phyloP scores from a whole-genome alignment of 2,888 invertebrate genomes.

The Heteromyza rotundicornis region DNA sequence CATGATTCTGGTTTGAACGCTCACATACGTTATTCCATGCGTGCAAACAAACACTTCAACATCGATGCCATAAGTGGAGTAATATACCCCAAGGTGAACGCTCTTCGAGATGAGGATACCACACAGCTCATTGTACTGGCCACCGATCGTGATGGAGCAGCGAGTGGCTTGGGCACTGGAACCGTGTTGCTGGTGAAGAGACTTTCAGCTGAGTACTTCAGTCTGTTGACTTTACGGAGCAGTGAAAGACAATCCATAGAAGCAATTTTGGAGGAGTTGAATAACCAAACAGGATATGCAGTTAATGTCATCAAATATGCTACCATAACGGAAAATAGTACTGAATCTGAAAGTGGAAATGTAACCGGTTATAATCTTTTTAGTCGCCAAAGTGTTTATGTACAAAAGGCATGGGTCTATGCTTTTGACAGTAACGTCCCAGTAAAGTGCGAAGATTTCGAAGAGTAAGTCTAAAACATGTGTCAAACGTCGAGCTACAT shows the following conservation, averaged over 20 bases:
- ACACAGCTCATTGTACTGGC: constrained; percentile 38
- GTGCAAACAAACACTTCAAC: constrained; percentile 37
- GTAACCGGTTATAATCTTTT: too few relatives aligned
- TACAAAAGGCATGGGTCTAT: constrained; percentile 42
- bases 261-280: constrained; percentile 24
- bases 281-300: constrained; percentile 20
- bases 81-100: constrained; percentile 38
- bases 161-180: constrained; percentile 30
- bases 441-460: constrained; percentile 29
- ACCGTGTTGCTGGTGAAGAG: constrained; percentile 33
- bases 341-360: background rate
- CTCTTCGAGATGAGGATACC: constrained; percentile 27
- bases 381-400: too few relatives aligned
- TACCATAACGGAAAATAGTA: constrained; percentile 18
- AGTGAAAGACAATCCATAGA: constrained; percentile 19
- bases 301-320: constrained; percentile 28
- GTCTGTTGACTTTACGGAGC: constrained; percentile 33
- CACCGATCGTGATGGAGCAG: constrained; percentile 40
- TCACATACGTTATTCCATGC: constrained; percentile 37
- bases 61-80: constrained; percentile 41
- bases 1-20: constrained; percentile 42
- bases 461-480: constrained; percentile 30
- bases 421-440: constrained; percentile 30
- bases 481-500: background rate
- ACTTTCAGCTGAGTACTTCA: constrained; percentile 31